Percentiles rank a stretch among this genome's conserved stretches.
phyloP scores from a whole-genome alignment of 2,797 vertebrate species.

The Spinus olivaceus region DNA sequence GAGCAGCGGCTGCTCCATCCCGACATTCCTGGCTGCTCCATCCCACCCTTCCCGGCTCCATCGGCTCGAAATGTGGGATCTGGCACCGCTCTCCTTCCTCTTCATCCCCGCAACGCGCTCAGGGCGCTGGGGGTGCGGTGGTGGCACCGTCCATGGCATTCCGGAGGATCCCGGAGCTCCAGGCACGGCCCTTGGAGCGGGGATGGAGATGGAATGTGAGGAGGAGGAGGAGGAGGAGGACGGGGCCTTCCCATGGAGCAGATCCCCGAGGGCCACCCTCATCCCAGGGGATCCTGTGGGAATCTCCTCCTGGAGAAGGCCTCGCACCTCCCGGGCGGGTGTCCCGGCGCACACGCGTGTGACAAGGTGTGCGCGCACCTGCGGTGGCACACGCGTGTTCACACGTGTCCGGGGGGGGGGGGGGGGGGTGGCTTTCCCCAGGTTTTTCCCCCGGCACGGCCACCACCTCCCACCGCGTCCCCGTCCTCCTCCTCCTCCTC shows the following conservation, averaged over 20 bases:
- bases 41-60: background rate
- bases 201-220: background rate
- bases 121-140: accelerated
- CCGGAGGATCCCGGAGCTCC: background rate
- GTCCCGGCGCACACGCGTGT: background rate
- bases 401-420: background rate
- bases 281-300: background rate
- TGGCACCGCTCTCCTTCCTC: background rate
- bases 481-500: background rate
- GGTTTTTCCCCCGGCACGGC: conserved; percentile 44
- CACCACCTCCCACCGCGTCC: conserved; percentile 8
- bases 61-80: accelerated
- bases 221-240: background rate
- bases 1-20: background rate
- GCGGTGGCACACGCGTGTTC: background rate
- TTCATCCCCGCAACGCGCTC: accelerated
- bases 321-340: background rate
- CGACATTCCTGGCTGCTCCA: background rate
- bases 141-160: accelerated
- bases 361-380: background rate
- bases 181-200: background rate
- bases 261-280: accelerated
- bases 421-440: background rate
- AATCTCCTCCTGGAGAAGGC: accelerated
- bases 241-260: accelerated